phyloP scores from a whole-genome alignment of 1,140 invertebrate genomes.

The Drosophila dunni region DNA sequence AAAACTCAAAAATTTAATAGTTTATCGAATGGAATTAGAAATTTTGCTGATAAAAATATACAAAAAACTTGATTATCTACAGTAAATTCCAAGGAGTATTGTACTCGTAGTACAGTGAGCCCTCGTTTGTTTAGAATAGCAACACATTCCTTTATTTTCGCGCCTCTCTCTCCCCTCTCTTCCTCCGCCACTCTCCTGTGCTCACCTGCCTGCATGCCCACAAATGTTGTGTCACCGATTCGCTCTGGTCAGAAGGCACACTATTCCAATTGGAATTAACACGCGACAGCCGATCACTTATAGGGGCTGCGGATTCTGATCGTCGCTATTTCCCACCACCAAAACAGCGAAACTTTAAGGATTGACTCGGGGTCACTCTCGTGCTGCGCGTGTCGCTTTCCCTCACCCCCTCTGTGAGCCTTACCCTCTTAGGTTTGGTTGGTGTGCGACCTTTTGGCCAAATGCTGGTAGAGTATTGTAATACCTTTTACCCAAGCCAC shows the following conservation, averaged over 20 bases:
- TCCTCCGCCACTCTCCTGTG: no score
- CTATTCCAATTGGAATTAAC: conserved; percentile 59
- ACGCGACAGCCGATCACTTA: conserved; percentile 38
- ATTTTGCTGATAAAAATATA: no score
- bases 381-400: conserved; percentile 68
- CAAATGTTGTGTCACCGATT: conserved; percentile 57
- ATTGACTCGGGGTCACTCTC: conserved; percentile 20
- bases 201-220: conserved; percentile 59
- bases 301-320: conserved; percentile 41
- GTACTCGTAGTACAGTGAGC: neutral
- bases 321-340: conserved; percentile 48
- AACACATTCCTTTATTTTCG: conserved; percentile 7
- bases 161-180: neutral
- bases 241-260: conserved; percentile 33
- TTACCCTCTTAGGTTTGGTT: conserved; percentile 40
- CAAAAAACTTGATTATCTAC: no score
- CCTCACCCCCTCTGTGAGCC: conserved; percentile 20
- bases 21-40: no score
- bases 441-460: conserved; percentile 73
- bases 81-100: no score
- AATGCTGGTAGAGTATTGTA: conserved; percentile 62
- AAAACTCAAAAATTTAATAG: no score
- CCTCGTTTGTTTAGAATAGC: neutral
- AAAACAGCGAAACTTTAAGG: conserved; percentile 20
- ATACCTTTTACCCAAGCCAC: conserved; percentile 18